Conservation (phyloP, 2,888 invertebrate genomes). For the Acanthococcus lagerstroemiae region DNA sequence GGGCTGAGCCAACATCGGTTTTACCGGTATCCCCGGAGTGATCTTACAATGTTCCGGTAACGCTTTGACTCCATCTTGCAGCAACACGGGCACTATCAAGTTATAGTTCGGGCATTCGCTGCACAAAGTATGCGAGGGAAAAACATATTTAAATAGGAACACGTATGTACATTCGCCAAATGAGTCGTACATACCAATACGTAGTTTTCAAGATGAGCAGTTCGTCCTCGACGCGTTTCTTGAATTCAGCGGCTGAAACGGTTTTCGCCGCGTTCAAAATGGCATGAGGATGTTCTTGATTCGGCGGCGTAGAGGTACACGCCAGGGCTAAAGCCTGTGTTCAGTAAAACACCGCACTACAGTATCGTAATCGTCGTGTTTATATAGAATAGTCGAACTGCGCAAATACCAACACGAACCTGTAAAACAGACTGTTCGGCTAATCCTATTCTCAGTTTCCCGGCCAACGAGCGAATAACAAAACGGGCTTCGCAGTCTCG, state of each 20-base stretch:
- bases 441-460: slow-evolving; percentile 89
- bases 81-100: slow-evolving; percentile 63
- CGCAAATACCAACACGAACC: slow-evolving; percentile 37
- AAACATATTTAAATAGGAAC: not conserved
- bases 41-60: slow-evolving; percentile 74
- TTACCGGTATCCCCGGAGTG: slow-evolving; percentile 84
- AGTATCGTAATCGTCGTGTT: not conserved
- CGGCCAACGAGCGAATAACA: slow-evolving; percentile 78
- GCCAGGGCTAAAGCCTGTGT: slow-evolving; percentile 76
- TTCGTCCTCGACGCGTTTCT: slow-evolving; percentile 61
- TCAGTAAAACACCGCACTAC: too few relatives aligned
- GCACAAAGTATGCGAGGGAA: slow-evolving; percentile 35
- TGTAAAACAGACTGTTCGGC: slow-evolving; percentile 90
- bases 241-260: slow-evolving; percentile 57
- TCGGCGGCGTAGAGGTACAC: slow-evolving; percentile 65
- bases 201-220: slow-evolving; percentile 77
- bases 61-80: slow-evolving; percentile 62
- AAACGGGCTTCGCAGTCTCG: slow-evolving; percentile 77
- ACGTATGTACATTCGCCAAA: not conserved
- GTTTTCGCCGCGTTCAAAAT: slow-evolving; percentile 54
- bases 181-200: slow-evolving; percentile 58
- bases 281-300: slow-evolving; percentile 53
- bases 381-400: not conserved
- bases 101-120: slow-evolving; percentile 95
- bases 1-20: slow-evolving; percentile 98